These are phyloP conservation scores for Macrosteles quadrilineatus DNA, from an alignment of 1,140 invertebrate genomes.

Conservation along the genomic window DNA sequence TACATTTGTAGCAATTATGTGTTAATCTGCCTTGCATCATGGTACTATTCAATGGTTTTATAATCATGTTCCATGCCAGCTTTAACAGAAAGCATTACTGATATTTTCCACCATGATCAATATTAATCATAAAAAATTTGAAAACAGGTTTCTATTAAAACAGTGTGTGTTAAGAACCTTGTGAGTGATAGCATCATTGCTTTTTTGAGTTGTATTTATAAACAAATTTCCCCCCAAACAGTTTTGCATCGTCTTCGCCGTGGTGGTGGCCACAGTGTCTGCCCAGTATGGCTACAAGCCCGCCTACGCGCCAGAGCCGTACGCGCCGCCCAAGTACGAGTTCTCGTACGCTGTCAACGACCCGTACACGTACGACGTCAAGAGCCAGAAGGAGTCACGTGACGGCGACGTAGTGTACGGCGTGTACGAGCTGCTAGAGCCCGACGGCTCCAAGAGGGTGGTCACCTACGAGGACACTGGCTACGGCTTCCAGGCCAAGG, in stretches of 20 bases:
- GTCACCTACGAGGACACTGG: conserved; percentile 47
- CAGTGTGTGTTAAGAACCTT: no score
- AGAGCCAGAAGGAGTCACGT: conserved; percentile 46
- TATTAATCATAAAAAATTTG: no score
- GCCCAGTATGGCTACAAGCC: conserved; percentile 6
- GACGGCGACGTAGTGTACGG: conserved; percentile 37
- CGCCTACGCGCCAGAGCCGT: conserved; percentile 14
- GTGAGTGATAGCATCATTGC: no score
- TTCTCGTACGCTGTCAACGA: conserved; percentile 49
- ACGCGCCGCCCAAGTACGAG: conserved; percentile 43
- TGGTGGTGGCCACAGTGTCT: conserved; percentile 10
- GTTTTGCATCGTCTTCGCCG: background rate
- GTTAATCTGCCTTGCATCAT: no score
- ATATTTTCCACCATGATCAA: no score
- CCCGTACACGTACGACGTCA: conserved; percentile 45
- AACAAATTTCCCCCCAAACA: no score
- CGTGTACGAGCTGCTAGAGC: conserved; percentile 28
- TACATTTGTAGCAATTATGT: no score
- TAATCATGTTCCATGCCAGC: no score
- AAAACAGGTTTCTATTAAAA: no score
- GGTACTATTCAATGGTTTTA: no score
- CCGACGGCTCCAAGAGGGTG: conserved; percentile 38
- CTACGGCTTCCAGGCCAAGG: conserved; percentile 52
- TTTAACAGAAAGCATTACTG: no score
- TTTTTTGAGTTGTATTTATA: no score